Conservation (phyloP, 2,113 vertebrate species). For the Motacilla tschutschensis region DNA sequence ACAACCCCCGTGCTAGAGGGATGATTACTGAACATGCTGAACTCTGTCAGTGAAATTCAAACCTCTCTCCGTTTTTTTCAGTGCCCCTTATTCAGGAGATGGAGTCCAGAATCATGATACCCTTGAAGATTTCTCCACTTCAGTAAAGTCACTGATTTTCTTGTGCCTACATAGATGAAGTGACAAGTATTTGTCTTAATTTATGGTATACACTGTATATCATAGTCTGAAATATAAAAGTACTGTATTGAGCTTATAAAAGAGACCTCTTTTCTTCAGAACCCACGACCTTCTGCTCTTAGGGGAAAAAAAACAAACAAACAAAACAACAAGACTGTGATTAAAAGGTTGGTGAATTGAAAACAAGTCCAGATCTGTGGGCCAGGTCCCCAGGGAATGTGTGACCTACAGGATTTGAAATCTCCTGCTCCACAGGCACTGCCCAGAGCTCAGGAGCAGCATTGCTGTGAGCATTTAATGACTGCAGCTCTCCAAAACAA, state of each 20-base stretch:
- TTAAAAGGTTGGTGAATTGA: neutral
- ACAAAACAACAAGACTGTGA: neutral
- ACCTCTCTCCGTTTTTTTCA: conserved; percentile 47
- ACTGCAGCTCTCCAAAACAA: neutral
- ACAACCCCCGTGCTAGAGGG: neutral
- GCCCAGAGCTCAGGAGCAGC: neutral
- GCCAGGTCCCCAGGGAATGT: neutral
- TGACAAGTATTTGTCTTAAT: conserved; percentile 68
- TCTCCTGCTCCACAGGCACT: neutral
- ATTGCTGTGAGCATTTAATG: neutral
- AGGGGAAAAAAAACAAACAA: neutral
- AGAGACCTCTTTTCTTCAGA: conserved; percentile 72
- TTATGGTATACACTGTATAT: conserved; percentile 60
- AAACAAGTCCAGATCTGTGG: neutral
- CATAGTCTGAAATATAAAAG: conserved; percentile 67
- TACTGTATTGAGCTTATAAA: conserved; percentile 71
- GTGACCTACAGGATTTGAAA: neutral
- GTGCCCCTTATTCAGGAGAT: conserved; percentile 98
- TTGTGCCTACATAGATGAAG: conserved; percentile 59
- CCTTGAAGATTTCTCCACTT: conserved; percentile 89
- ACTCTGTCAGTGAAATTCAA: neutral
- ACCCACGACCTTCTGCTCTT: conserved; percentile 12
- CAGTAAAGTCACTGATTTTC: conserved; percentile 74
- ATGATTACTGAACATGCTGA: neutral
- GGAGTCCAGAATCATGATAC: conserved; percentile 99